Evolutionary conservation across 2,113 vertebrate genomes (phyloP).

Genomic region (Vulpes lagopus): DNA sequence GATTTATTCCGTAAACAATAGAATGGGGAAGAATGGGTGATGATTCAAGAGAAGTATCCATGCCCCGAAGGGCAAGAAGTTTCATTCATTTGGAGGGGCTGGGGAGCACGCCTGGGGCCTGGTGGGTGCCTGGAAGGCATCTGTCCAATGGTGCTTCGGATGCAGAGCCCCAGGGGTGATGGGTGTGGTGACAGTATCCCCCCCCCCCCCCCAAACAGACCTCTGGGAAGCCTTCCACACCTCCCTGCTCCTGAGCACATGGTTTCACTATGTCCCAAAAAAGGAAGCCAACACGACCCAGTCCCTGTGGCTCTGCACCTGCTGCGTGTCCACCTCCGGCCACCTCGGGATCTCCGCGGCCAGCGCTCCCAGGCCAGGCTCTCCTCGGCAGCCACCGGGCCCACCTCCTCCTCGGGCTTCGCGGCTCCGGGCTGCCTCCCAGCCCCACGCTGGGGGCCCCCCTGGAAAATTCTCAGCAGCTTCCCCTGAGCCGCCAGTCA

Average conservation of each 20-base stretch:
- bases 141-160: background rate
- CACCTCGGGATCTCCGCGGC: background rate
- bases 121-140: background rate
- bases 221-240: fast-evolving
- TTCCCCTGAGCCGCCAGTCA: background rate
- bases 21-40: background rate
- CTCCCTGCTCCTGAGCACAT: background rate
- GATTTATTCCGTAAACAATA: background rate
- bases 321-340: too few relatives aligned
- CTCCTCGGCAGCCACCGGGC: background rate
- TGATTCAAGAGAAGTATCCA: background rate
- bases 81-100: background rate
- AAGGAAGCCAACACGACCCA: background rate
- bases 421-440: background rate
- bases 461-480: background rate
- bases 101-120: background rate
- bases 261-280: background rate
- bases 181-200: background rate
- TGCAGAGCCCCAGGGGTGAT: background rate
- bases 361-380: background rate
- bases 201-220: fast-evolving
- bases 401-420: background rate
- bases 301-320: background rate
- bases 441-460: background rate
- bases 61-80: background rate